Evolutionary conservation across 2,888 invertebrate species (phyloP).

Genomic region (Tricholauxania praeusta): DNA sequence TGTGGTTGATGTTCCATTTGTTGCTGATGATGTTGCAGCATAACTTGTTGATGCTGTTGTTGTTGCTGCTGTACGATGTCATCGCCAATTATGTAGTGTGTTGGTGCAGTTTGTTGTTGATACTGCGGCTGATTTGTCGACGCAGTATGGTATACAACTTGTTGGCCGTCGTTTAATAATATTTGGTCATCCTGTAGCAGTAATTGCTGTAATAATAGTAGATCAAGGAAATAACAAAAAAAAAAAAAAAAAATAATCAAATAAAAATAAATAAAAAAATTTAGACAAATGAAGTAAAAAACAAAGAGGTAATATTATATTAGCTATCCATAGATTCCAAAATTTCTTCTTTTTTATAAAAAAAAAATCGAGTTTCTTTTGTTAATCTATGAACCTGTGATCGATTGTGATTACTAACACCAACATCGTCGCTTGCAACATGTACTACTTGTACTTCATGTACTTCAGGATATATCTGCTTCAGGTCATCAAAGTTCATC

Average conservation of each 20-base stretch:
- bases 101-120: conserved; percentile 50
- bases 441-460: conserved; percentile 69
- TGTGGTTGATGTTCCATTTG: conserved; percentile 50
- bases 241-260: conserved; percentile 15
- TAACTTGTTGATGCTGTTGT: conserved; percentile 47
- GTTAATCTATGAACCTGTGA: conserved; percentile 54
- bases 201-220: conserved; percentile 48
- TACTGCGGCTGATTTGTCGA: conserved; percentile 54
- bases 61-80: conserved; percentile 57
- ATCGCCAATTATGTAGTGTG: conserved; percentile 49
- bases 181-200: conserved; percentile 65
- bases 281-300: conserved; percentile 11
- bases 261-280: conserved; percentile 15
- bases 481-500: conserved; percentile 72
- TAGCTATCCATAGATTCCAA: conserved; percentile 38
- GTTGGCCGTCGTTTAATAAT: conserved; percentile 68
- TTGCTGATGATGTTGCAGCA: conserved; percentile 49
- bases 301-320: conserved; percentile 26
- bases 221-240: neutral
- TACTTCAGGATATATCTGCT: conserved; percentile 74
- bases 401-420: conserved; percentile 57
- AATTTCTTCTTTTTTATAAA: conserved; percentile 39
- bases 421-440: conserved; percentile 62
- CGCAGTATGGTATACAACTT: conserved; percentile 67
- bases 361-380: conserved; percentile 31